Conservation (phyloP, 2,797 vertebrate genomes). For the Hypotaenidia philippensis region DNA sequence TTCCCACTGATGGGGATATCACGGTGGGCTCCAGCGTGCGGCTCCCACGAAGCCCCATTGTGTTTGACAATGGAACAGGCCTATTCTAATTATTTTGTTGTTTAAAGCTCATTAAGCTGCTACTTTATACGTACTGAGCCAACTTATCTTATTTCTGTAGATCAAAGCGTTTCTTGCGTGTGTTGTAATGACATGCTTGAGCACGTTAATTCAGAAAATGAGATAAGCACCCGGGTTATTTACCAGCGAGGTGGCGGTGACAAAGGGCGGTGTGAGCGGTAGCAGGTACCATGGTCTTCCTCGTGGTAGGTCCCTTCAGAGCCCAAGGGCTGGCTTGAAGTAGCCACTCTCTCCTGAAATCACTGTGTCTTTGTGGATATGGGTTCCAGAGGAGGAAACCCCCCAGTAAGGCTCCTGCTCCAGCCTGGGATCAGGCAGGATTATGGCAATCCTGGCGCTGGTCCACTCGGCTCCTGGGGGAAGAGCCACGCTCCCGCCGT, state of each 20-base stretch:
- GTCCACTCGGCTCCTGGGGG: background rate
- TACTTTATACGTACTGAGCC: background rate
- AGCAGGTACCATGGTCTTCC: background rate
- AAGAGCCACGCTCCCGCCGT: rapidly evolving
- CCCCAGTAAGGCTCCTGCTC: background rate
- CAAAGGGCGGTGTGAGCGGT: background rate
- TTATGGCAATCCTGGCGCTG: rapidly evolving
- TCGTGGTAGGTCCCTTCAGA: background rate
- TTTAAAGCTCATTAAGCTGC: slow-evolving; percentile 42
- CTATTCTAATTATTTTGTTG: slow-evolving; percentile 26
- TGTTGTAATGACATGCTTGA: background rate
- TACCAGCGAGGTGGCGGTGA: background rate
- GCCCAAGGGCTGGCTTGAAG: rapidly evolving
- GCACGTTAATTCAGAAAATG: slow-evolving; percentile 1
- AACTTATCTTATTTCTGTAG: background rate
- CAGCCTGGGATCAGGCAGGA: background rate
- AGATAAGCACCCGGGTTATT: background rate
- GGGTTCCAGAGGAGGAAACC: background rate
- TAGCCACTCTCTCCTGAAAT: rapidly evolving
- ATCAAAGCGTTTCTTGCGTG: background rate
- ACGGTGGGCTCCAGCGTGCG: rapidly evolving
- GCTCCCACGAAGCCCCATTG: rapidly evolving
- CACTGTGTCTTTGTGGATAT: background rate
- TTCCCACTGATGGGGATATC: rapidly evolving
- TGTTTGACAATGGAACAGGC: background rate